phyloP scores from a whole-genome alignment of 2,888 invertebrate species.

The Tenthredo livida region DNA sequence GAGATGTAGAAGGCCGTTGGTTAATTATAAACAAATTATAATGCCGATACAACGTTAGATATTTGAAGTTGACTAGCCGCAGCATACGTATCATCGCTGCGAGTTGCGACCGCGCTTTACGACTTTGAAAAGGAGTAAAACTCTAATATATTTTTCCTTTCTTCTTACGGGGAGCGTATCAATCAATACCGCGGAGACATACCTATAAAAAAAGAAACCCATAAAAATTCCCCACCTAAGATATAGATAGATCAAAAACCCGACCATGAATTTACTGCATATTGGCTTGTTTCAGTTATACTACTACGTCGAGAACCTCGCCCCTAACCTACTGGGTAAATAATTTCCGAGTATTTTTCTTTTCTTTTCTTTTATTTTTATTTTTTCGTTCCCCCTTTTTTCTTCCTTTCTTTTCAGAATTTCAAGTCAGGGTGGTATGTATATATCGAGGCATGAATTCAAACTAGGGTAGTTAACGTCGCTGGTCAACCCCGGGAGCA shows the following conservation, averaged over 20 bases:
- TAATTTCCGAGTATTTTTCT: conserved; percentile 32
- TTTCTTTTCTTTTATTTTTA: neutral
- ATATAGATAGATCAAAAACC: conserved; percentile 44
- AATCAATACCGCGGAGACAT: conserved; percentile 55
- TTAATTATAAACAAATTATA: neutral
- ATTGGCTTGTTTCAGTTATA: conserved; percentile 60
- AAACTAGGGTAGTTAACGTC: conserved; percentile 67
- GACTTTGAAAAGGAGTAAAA: conserved; percentile 68
- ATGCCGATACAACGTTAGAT: conserved; percentile 16
- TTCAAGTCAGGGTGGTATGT: neutral
- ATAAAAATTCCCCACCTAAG: conserved; percentile 44
- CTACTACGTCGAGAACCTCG: conserved; percentile 29
- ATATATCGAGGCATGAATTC: conserved; percentile 59
- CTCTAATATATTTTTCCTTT: conserved; percentile 51
- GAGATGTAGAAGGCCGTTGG: neutral
- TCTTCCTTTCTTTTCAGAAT: conserved; percentile 16
- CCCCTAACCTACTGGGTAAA: conserved; percentile 11
- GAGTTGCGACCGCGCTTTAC: neutral
- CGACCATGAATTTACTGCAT: conserved; percentile 69
- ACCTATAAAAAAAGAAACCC: conserved; percentile 46
- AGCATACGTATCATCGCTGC: neutral
- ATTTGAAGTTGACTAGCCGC: conserved; percentile 11
- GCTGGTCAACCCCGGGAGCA: conserved; percentile 66
- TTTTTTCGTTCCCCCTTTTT: neutral
- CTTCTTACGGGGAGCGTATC: conserved; percentile 52